Percentiles rank a stretch among this genome's conserved stretches.
Evolutionary conservation across 2,888 invertebrate genomes (phyloP).

Genomic region (Sycophila texana): DNA sequence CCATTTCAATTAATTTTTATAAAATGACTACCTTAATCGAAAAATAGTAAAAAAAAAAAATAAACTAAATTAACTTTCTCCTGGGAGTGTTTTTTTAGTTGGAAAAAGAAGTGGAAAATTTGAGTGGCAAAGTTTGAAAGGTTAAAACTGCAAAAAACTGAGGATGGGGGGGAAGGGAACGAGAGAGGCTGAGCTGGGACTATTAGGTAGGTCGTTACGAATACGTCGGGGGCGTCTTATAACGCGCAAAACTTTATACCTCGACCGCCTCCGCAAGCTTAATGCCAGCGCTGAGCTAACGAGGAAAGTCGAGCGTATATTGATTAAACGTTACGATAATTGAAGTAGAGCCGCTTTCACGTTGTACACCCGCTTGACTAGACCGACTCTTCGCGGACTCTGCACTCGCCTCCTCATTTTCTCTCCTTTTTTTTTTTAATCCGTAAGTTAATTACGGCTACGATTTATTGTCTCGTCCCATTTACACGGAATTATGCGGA

Average conservation of each 20-base stretch:
- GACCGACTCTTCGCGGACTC: constrained; percentile 9
- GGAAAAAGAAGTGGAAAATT: background rate
- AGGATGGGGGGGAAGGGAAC: background rate
- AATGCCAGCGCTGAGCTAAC: constrained; percentile 36
- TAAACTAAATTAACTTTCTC: too few species aligned
- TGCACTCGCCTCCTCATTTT: constrained; percentile 13
- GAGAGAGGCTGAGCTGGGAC: background rate
- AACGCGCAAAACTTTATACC: constrained; percentile 39
- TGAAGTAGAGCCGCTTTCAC: constrained; percentile 47
- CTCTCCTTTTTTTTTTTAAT: constrained; percentile 12
- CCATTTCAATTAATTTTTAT: too few species aligned
- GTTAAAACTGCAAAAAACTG: background rate
- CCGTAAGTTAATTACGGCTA: constrained; percentile 24
- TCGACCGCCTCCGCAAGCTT: constrained; percentile 9
- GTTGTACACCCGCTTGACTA: constrained; percentile 14
- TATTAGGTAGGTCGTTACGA: constrained; percentile 45
- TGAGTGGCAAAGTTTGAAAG: background rate
- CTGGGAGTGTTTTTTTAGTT: too few species aligned
- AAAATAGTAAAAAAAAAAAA: too few species aligned
- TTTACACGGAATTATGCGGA: constrained; percentile 33
- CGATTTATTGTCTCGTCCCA: constrained; percentile 36
- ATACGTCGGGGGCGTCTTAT: constrained; percentile 33
- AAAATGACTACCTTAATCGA: too few species aligned
- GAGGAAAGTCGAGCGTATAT: constrained; percentile 54
- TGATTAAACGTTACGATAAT: constrained; percentile 56